Percentiles rank a stretch among this genome's conserved stretches.
These are phyloP conservation scores for Mormyrus iriodes DNA, from an alignment of 2,113 vertebrate genomes.

Conservation along the genomic window DNA sequence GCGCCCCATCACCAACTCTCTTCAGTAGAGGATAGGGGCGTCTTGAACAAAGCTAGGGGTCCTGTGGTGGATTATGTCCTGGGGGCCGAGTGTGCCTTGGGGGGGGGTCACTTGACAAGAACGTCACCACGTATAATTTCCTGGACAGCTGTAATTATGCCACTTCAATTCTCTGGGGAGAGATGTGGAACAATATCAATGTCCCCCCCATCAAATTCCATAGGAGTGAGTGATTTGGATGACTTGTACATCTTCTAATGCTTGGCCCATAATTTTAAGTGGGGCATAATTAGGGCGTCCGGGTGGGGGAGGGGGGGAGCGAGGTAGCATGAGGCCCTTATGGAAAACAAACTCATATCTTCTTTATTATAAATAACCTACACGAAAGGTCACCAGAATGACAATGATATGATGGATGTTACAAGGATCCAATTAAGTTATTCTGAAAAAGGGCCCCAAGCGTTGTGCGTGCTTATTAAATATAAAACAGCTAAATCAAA, in stretches of 20 bases:
- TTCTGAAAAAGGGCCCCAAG: conserved; percentile 56
- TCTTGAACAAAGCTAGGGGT: neutral
- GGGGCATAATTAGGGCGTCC: conserved; percentile 2
- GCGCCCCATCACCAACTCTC: neutral
- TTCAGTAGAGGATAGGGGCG: neutral
- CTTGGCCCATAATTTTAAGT: conserved; percentile 17
- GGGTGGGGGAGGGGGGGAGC: conserved; percentile 35
- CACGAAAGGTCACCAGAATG: conserved; percentile 69
- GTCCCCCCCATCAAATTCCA: conserved; percentile 15
- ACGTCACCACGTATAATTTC: conserved; percentile 17
- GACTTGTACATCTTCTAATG: conserved; percentile 21
- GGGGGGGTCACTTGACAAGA: neutral
- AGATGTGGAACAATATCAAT: neutral
- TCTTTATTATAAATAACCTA: conserved; percentile 70
- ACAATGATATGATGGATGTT: conserved; percentile 72
- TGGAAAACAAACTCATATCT: conserved; percentile 58
- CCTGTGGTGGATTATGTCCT: neutral
- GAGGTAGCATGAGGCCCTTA: conserved; percentile 48
- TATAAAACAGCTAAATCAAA: conserved; percentile 66
- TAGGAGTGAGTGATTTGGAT: conserved; percentile 22
- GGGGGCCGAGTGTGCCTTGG: neutral
- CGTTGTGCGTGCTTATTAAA: conserved; percentile 67
- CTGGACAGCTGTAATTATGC: conserved; percentile 28
- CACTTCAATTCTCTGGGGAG: conserved; percentile 14
- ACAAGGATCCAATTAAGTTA: conserved; percentile 68